These are phyloP conservation scores for Sphaeridia pumilis DNA, from an alignment of 2,888 invertebrate species.

Conservation along the genomic window DNA sequence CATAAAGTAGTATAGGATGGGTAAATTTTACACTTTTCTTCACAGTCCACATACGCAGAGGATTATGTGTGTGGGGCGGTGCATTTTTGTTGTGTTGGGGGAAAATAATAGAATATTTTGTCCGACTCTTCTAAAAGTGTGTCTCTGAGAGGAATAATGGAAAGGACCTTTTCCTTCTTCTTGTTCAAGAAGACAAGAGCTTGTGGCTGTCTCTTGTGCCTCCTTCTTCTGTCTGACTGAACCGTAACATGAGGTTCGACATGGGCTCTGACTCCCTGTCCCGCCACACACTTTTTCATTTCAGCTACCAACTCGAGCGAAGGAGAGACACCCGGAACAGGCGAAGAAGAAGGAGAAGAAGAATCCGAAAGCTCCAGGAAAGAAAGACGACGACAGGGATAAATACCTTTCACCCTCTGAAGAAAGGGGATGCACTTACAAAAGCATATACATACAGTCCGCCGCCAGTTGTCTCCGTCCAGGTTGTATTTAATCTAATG, in stretches of 20 bases:
- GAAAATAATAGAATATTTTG: slow-evolving; percentile 15
- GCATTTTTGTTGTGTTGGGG: slow-evolving; percentile 17
- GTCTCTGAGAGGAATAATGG: too few species aligned
- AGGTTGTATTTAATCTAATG: too few species aligned
- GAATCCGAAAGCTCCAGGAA: too few species aligned
- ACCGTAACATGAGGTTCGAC: not conserved
- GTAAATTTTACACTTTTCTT: not conserved
- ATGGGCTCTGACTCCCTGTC: not conserved
- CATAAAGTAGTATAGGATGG: not conserved
- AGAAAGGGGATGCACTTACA: too few species aligned
- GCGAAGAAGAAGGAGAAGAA: too few species aligned
- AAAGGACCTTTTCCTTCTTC: not conserved
- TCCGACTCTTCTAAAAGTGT: not conserved
- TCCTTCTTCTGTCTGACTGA: not conserved
- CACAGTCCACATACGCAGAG: not conserved
- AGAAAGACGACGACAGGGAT: not conserved
- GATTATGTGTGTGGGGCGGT: too few species aligned
- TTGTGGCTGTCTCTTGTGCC: not conserved
- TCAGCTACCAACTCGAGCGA: too few species aligned
- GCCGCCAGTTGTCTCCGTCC: too few species aligned
- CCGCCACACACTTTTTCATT: not conserved
- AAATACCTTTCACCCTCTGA: not conserved
- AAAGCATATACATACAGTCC: too few species aligned
- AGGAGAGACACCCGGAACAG: not conserved
- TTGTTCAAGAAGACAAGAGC: not conserved